Evolutionary conservation across 2,888 invertebrate species (phyloP).

Genomic region (Ectemnius continuus): DNA sequence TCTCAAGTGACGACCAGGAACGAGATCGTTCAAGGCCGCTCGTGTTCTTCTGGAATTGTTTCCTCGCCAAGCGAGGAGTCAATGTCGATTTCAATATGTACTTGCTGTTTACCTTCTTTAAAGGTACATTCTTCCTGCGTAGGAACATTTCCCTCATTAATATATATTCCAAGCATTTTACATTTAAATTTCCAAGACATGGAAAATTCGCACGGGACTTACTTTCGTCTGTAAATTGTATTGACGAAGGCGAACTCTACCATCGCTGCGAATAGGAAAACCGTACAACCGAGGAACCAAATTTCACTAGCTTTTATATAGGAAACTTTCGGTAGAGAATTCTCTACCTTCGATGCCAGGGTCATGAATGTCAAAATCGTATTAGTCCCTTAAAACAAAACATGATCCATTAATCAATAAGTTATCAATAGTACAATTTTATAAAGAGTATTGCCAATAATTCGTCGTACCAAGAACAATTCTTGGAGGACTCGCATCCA

Average conservation of each 20-base stretch:
- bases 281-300: slow-evolving; percentile 92
- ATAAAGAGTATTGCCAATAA: too few species aligned
- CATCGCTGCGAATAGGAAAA: slow-evolving; percentile 91
- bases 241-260: slow-evolving; percentile 94
- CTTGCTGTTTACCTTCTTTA: slow-evolving; percentile 89
- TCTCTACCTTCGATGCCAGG: slow-evolving; percentile 90
- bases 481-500: slow-evolving; percentile 90
- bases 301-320: slow-evolving; percentile 94
- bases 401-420: neutral
- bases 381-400: slow-evolving; percentile 83
- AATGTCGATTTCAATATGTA: slow-evolving; percentile 91
- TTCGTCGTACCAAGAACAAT: slow-evolving; percentile 84
- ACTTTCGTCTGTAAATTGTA: slow-evolving; percentile 92
- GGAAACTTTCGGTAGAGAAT: slow-evolving; percentile 92
- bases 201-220: slow-evolving; percentile 68
- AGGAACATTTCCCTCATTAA: neutral
- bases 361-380: slow-evolving; percentile 94
- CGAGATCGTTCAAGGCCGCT: slow-evolving; percentile 84
- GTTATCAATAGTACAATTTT: neutral
- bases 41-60: slow-evolving; percentile 83
- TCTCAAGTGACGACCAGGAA: slow-evolving; percentile 86
- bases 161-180: neutral
- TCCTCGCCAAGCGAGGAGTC: slow-evolving; percentile 87
- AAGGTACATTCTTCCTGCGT: slow-evolving; percentile 83
- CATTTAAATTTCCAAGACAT: neutral